These are phyloP conservation scores for Ascidia mentula DNA, from an alignment of 23 tunicate species.

Conservation along the genomic window DNA sequence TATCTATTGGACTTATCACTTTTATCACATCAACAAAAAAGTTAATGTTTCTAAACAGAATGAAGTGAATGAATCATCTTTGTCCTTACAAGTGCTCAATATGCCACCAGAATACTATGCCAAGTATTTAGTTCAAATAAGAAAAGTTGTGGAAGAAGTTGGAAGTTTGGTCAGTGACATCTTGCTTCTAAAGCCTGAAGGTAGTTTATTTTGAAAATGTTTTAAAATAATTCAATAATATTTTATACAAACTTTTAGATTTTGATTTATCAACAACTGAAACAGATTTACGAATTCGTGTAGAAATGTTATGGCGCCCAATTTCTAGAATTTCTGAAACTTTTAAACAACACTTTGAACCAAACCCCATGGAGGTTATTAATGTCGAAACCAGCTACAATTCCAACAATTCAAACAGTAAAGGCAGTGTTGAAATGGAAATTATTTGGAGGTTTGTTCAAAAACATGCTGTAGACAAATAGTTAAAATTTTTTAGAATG, in stretches of 20 bases:
- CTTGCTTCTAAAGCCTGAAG: conserved; percentile 8
- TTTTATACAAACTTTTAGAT: not conserved
- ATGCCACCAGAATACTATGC: conserved; percentile 46
- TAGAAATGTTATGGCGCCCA: conserved; percentile 46
- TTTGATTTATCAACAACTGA: not conserved
- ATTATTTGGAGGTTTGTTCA: too few species aligned
- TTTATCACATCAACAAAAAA: too few species aligned
- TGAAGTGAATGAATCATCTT: conserved; percentile 43
- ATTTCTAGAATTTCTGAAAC: conserved; percentile 55
- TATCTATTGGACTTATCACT: too few species aligned
- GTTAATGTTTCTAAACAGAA: conserved; percentile 36
- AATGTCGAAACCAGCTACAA: not conserved
- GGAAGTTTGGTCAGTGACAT: conserved; percentile 23
- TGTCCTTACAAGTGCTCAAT: conserved; percentile 32
- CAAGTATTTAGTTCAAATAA: conserved; percentile 45
- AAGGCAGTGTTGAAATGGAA: not conserved
- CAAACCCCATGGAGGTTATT: not conserved
- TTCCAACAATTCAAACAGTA: conserved; percentile 5
- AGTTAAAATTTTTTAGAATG: too few species aligned
- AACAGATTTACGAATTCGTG: conserved; percentile 9
- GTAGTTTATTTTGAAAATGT: not conserved
- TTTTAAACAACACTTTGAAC: conserved; percentile 20
- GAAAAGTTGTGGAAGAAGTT: conserved; percentile 27
- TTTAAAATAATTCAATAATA: not conserved
- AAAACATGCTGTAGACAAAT: too few species aligned